Evolutionary conservation across 2,113 vertebrate genomes (phyloP).

Genomic region (Gambusia holbrooki): DNA sequence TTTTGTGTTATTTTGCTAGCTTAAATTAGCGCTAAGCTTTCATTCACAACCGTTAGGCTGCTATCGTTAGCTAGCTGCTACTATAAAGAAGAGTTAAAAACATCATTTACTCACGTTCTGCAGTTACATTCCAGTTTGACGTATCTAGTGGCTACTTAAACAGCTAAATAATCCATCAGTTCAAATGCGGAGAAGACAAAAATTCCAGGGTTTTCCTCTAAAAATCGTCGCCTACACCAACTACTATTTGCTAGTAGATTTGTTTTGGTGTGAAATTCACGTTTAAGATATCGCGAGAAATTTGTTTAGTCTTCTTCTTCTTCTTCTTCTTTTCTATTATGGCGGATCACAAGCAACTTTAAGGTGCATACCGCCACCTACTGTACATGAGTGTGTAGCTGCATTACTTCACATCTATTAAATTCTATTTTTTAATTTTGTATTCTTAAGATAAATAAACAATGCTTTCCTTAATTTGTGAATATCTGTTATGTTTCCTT

Average conservation of each 20-base stretch:
- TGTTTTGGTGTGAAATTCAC: constrained; percentile 54
- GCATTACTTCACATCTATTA: too few species aligned
- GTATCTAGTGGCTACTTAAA: too few species aligned
- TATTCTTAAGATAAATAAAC: too few species aligned
- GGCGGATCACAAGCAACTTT: too few species aligned
- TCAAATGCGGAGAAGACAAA: accelerated
- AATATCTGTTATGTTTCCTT: too few species aligned
- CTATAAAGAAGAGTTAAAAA: background rate
- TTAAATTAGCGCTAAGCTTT: background rate
- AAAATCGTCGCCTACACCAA: background rate
- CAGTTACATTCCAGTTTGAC: constrained; percentile 22
- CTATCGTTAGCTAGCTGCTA: constrained; percentile 24
- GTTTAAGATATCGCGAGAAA: constrained; percentile 50
- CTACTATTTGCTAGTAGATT: background rate
- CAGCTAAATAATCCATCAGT: too few species aligned
- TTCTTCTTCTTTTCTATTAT: too few species aligned
- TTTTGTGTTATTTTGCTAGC: constrained; percentile 4
- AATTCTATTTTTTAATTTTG: too few species aligned
- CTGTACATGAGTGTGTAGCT: too few species aligned
- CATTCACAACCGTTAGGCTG: background rate
- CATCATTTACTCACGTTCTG: constrained; percentile 34
- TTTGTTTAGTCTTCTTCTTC: background rate
- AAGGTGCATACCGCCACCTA: too few species aligned
- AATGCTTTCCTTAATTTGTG: too few species aligned
- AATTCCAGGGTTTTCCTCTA: accelerated